phyloP scores from a whole-genome alignment of 2,888 invertebrate genomes.

The Cacoxenus indagator region DNA sequence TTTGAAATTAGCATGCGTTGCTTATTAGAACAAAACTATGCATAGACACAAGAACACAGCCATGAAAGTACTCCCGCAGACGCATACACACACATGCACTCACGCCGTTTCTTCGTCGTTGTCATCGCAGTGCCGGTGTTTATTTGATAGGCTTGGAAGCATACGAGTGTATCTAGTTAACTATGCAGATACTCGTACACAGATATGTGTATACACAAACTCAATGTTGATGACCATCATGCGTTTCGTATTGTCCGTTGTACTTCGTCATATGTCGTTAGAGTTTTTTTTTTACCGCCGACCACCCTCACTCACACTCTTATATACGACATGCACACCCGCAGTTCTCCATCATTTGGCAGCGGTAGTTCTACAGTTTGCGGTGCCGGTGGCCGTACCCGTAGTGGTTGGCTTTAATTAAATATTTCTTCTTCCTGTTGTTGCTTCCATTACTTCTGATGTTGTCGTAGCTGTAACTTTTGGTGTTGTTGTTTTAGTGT shows the following conservation, averaged over 20 bases:
- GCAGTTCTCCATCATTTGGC: conserved; percentile 3
- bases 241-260: no score
- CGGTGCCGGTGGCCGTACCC: conserved; percentile 57
- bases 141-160: not conserved
- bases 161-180: not conserved
- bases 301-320: not conserved
- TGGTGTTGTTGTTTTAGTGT: conserved; percentile 29
- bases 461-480: conserved; percentile 27
- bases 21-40: not conserved
- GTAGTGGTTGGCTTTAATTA: conserved; percentile 70
- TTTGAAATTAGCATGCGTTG: not conserved
- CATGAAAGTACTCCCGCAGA: not conserved
- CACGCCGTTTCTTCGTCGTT: not conserved
- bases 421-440: conserved; percentile 71
- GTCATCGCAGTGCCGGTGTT: not conserved
- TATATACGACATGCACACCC: not conserved
- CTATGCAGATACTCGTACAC: not conserved
- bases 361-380: conserved; percentile 32
- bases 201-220: not conserved
- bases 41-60: not conserved
- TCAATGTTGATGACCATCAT: no score
- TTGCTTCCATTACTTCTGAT: conserved; percentile 49
- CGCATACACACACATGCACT: not conserved
- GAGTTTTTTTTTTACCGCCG: no score
- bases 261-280: no score